phyloP scores from a whole-genome alignment of 2,797 vertebrate species.

The Amblyopsis hoosieri region DNA sequence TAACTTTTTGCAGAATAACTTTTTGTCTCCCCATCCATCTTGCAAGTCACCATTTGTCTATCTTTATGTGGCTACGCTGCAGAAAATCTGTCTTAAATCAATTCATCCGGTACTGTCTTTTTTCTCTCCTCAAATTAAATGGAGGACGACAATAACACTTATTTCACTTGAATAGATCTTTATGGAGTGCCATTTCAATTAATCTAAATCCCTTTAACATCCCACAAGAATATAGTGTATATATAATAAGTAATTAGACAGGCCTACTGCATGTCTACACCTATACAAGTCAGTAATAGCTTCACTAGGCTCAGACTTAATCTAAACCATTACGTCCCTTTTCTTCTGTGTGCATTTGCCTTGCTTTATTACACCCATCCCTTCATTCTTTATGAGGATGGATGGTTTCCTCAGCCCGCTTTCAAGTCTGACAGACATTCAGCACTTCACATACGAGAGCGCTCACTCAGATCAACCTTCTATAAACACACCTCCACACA shows the following conservation, averaged over 20 bases:
- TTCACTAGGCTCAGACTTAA: too few relatives aligned
- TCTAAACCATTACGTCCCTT: too few relatives aligned
- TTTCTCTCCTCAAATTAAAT: neutral
- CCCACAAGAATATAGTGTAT: too few relatives aligned
- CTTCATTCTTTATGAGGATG: slow-evolving; percentile 64
- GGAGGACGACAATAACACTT: neutral
- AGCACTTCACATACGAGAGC: slow-evolving; percentile 42
- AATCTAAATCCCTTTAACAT: too few relatives aligned
- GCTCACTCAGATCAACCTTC: slow-evolving; percentile 30
- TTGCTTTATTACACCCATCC: slow-evolving; percentile 48
- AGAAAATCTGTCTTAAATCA: neutral
- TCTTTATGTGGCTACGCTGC: neutral
- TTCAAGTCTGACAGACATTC: slow-evolving; percentile 60
- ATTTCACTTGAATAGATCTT: neutral
- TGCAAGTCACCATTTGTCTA: too few relatives aligned
- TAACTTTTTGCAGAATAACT: neutral
- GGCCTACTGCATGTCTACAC: too few relatives aligned
- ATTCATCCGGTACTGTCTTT: neutral
- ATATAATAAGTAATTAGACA: too few relatives aligned
- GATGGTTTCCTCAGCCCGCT: slow-evolving; percentile 64
- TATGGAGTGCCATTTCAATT: neutral
- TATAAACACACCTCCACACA: slow-evolving; percentile 35
- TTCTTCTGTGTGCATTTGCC: slow-evolving; percentile 39
- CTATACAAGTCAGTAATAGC: too few relatives aligned
- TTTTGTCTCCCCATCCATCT: neutral